Percentiles rank a stretch among this genome's conserved stretches.
phyloP scores from a whole-genome alignment of 2,797 vertebrate genomes.

The Staurois parvus region DNA sequence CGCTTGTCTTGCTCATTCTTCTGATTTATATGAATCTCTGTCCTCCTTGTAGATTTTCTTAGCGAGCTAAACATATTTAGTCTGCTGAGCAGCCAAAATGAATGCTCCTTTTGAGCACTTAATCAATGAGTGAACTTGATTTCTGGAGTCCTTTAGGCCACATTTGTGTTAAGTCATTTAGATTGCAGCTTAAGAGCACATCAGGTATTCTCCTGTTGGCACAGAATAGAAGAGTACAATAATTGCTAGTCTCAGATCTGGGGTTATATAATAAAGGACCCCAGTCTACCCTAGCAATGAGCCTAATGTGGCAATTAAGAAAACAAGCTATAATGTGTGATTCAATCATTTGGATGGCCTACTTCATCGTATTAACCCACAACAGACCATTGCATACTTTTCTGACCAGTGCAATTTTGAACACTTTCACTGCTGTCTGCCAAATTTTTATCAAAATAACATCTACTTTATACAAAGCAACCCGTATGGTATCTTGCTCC shows the following conservation, averaged over 20 bases:
- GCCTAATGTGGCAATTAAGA: constrained; percentile 32
- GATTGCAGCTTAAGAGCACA: constrained; percentile 57
- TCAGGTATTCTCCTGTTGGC: constrained; percentile 45
- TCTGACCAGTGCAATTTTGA: background rate
- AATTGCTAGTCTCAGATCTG: background rate
- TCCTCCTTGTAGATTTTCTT: constrained; percentile 53
- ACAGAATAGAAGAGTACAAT: constrained; percentile 35
- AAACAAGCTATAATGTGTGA: background rate
- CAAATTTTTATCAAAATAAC: too few relatives aligned
- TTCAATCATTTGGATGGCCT: background rate
- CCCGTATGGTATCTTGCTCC: too few relatives aligned
- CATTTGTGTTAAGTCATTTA: constrained; percentile 58
- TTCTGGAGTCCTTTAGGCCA: constrained; percentile 51
- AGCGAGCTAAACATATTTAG: constrained; percentile 56
- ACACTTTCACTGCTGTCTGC: too few relatives aligned
- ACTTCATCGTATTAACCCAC: background rate
- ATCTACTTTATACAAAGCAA: too few relatives aligned
- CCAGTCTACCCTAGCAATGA: constrained; percentile 20
- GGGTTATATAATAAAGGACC: constrained; percentile 18
- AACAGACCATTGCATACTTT: background rate
- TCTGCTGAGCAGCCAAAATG: constrained; percentile 59
- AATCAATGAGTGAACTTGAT: constrained; percentile 60
- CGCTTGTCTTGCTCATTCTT: constrained; percentile 28
- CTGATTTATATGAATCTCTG: constrained; percentile 56
- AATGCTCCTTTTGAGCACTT: constrained; percentile 57